Percentiles rank a stretch among this genome's conserved stretches.
Conservation (phyloP, 1,140 invertebrate species). For the Coptotermes formosanus region DNA sequence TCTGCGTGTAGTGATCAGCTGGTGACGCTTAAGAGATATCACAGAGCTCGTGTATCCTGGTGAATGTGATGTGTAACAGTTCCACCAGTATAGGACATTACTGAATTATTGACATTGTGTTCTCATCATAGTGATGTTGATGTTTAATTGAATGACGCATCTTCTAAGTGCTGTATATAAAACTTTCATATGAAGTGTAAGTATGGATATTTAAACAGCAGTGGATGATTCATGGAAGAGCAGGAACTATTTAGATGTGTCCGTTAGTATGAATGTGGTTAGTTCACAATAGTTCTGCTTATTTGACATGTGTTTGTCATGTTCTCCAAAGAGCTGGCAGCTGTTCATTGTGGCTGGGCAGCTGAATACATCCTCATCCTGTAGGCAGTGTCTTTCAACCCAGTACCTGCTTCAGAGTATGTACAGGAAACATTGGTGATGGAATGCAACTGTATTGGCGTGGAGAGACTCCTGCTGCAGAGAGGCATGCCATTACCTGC, state of each 20-base stretch:
- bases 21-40: too few species aligned
- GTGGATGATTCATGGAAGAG: background rate
- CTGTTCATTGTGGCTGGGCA: background rate
- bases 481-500: background rate
- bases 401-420: too few species aligned
- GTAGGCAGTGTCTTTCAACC: too few species aligned
- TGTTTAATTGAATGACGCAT: background rate
- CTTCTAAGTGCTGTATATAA: background rate
- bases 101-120: too few species aligned
- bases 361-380: too few species aligned
- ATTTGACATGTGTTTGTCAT: too few species aligned
- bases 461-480: background rate
- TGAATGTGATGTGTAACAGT: too few species aligned
- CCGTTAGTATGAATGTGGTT: slow-evolving; percentile 7
- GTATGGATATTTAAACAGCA: background rate
- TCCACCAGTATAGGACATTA: too few species aligned
- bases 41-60: too few species aligned
- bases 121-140: background rate
- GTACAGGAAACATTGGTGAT: background rate
- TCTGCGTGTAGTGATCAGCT: too few species aligned
- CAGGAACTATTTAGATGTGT: background rate
- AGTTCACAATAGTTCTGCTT: background rate
- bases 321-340: background rate
- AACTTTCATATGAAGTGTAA: slow-evolving; percentile 9
- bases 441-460: background rate